A percentile compares a stretch with the other conserved stretches of the same genome.
Evolutionary conservation across 2,888 invertebrate genomes (phyloP).

Genomic region (Tetramorium bicarinatum): DNA sequence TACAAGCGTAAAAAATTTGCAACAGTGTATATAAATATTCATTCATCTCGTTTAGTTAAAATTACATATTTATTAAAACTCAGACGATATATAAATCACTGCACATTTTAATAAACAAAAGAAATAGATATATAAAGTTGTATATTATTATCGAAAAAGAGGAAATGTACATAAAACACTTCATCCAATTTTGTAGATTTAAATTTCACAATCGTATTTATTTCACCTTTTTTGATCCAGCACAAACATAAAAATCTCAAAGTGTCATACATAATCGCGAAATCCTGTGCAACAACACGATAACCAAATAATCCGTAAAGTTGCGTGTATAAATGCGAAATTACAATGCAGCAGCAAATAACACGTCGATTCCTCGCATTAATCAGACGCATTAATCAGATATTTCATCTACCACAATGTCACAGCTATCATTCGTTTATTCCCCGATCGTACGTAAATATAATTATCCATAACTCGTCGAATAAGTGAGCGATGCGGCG

Average conservation of each 20-base stretch:
- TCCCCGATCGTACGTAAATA: constrained; percentile 9
- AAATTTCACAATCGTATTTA: constrained; percentile 7
- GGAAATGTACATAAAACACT: not conserved
- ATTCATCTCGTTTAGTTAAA: not conserved
- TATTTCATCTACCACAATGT: constrained; percentile 24
- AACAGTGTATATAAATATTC: not conserved
- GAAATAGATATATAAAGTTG: not conserved
- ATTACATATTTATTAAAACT: not conserved
- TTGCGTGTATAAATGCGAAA: not conserved
- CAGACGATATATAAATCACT: not conserved
- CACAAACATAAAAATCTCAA: constrained; percentile 13
- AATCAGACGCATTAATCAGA: constrained; percentile 34
- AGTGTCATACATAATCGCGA: not conserved
- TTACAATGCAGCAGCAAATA: constrained; percentile 5
- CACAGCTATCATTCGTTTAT: constrained; percentile 26
- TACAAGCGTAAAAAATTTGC: not conserved
- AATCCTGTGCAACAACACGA: not conserved
- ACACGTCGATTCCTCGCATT: not conserved
- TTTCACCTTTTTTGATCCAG: not conserved
- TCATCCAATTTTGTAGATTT: constrained; percentile 8
- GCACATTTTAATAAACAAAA: not conserved
- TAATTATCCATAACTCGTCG: constrained; percentile 15
- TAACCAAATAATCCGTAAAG: constrained; percentile 32
- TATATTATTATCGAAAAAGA: not conserved
- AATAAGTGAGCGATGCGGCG: not conserved